phyloP scores from a whole-genome alignment of 2,888 invertebrate genomes.

The Alloplasta piceator region DNA sequence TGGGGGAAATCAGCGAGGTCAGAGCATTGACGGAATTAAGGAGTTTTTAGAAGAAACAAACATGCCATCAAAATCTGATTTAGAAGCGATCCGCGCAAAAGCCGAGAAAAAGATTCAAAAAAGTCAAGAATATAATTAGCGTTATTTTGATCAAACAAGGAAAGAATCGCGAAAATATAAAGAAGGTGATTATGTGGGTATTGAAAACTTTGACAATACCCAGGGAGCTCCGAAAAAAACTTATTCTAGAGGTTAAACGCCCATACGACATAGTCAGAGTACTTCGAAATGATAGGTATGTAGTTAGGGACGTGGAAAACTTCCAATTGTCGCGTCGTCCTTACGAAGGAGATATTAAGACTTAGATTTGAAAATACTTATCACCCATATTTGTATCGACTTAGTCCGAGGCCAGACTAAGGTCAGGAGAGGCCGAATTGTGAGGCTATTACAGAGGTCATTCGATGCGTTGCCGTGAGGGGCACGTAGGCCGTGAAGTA shows the following conservation, averaged over 20 bases:
- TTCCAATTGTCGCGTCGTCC: conserved; percentile 4
- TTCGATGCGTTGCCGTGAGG: too few species aligned
- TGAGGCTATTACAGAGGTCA: too few species aligned
- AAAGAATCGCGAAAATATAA: conserved; percentile 63
- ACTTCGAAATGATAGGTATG: conserved; percentile 66
- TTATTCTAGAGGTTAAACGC: conserved; percentile 66
- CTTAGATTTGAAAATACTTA: too few species aligned
- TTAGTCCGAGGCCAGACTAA: too few species aligned
- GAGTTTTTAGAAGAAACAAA: background rate
- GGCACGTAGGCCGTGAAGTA: too few species aligned
- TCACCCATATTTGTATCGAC: too few species aligned
- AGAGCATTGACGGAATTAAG: conserved; percentile 3
- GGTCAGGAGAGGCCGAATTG: too few species aligned
- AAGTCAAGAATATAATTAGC: conserved; percentile 68
- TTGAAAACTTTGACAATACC: conserved; percentile 64
- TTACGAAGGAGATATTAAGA: too few species aligned
- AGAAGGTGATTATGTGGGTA: conserved; percentile 63
- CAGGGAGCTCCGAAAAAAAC: conserved; percentile 63
- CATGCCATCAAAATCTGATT: background rate
- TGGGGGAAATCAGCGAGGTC: conserved; percentile 23
- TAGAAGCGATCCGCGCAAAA: conserved; percentile 26
- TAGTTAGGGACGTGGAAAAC: conserved; percentile 51
- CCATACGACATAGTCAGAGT: conserved; percentile 62
- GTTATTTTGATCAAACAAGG: conserved; percentile 69
- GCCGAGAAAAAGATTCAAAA: conserved; percentile 61